Conservation (phyloP, 2,113 vertebrate genomes). For the Danio rerio region GRCz12tu NC_133196.1:42620501-42621000, state of each 20-base stretch:
- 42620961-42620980: conserved; percentile 39
- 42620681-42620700: not conserved
- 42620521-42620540: conserved; percentile 24
- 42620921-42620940: conserved; percentile 4
- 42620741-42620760: not conserved
- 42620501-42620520: conserved; percentile 28
- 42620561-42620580: not conserved
- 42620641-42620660: not conserved
- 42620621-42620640: conserved; percentile 11
- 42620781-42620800: conserved; percentile 11
- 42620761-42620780: not conserved
- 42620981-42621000: not conserved
- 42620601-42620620: not conserved
- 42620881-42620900: not conserved
- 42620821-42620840: not conserved
- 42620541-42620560: conserved; percentile 45
- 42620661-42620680: not conserved
- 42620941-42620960: conserved; percentile 26
- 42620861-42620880: not conserved
- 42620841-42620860: not conserved
- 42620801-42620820: not conserved
- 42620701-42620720: not conserved
- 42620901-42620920: not conserved
- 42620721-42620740: not conserved
- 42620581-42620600: not conserved